Conservation (phyloP, 2,113 vertebrate genomes). For the Vimba vimba region DNA sequence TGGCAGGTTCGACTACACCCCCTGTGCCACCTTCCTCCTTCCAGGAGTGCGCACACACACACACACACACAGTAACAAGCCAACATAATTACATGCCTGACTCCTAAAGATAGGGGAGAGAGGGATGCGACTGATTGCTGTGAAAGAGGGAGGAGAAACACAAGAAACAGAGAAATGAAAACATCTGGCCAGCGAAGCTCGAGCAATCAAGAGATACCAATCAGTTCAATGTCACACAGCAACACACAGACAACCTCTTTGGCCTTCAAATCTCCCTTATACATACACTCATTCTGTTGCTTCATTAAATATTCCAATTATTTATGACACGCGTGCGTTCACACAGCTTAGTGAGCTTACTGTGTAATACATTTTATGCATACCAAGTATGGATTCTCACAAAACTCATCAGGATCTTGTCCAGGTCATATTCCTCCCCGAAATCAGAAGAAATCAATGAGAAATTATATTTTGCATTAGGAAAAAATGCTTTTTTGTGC, state of each 20-base stretch:
- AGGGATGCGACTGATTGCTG: conserved; percentile 26
- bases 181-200: conserved; percentile 38
- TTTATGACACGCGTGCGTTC: neutral
- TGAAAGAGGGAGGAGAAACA: conserved; percentile 11
- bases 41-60: neutral
- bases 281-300: neutral
- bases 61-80: conserved; percentile 7
- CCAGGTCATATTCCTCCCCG: neutral
- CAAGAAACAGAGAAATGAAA: neutral
- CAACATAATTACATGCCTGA: conserved; percentile 49
- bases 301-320: conserved; percentile 1
- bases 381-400: neutral
- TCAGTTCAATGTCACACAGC: neutral
- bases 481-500: neutral
- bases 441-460: neutral
- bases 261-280: neutral
- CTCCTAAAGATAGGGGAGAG: conserved; percentile 28
- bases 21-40: conserved; percentile 5
- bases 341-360: neutral
- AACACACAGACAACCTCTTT: neutral
- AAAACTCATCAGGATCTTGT: neutral
- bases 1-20: conserved; percentile 36
- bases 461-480: neutral
- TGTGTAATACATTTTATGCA: neutral
- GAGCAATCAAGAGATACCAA: conserved; percentile 1